Evolutionary conservation across 2,797 vertebrate genomes (phyloP), one percentile per base, ranked within the genome.

Genomic region (Botia kubotai): DNA sequence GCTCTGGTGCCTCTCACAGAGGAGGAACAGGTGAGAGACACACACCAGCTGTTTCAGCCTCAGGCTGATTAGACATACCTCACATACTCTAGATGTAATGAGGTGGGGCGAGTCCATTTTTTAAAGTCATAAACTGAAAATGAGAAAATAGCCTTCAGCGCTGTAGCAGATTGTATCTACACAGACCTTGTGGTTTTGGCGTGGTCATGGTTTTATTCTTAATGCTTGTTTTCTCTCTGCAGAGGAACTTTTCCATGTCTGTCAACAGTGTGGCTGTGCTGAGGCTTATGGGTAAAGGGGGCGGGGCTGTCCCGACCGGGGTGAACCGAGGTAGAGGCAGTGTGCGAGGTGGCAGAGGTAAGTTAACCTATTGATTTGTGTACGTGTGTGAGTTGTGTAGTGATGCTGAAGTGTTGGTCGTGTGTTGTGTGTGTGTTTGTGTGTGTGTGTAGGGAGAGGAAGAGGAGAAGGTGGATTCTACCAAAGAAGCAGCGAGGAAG

Each of bases 201-300:
- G 53, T 29, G 5, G 43, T 72, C 72, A 6, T 76, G 36, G 10
- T 63, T 73, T 75, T 16, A 43, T 4, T 70, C 6, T 21, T 48
- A 5, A 3, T 60, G 7, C 16, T n/a, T 36, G 19, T 79, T 26
- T 21, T 53, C 33, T 72, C 29, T 82, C 82, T 86, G 57, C 94
- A 97, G 96, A 95, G 97, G 90, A 98, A 97, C 92, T 98, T 97
- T 93, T 97, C 97, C 89, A 95, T 97, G 94, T 97, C 96, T 71
- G 96, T 98, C 92, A 98, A 98, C 92, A 98, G 97, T 77, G 96
- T 96, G 90, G 96, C 97, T 2, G 97, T 98, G 90, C 93, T 97
- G 88, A 95, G 97, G 91, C 95, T 98, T 86, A 97, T 97, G 96
- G 96, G 97, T 82, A 96, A 97, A 89, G 96, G 96, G 74, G 91